Evolutionary conservation across 2,797 vertebrate species (phyloP).

Genomic region (Morelia viridis): DNA sequence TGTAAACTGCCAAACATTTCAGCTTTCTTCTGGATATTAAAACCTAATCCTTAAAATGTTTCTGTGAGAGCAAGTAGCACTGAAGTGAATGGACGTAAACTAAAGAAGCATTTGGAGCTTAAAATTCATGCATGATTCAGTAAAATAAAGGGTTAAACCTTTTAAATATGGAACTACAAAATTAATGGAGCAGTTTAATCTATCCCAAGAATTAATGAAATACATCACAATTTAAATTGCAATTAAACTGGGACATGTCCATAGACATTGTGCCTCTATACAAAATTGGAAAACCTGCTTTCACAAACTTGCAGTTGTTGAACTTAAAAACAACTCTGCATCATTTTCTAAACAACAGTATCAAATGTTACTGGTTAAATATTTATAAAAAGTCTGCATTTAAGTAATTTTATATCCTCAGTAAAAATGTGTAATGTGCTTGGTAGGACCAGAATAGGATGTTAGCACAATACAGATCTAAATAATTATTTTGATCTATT

Average conservation of each 20-base stretch:
- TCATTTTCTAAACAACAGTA: neutral
- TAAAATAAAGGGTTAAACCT: constrained; percentile 51
- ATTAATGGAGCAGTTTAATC: constrained; percentile 69
- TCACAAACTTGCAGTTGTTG: constrained; percentile 40
- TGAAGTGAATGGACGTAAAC: neutral
- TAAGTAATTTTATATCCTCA: constrained; percentile 35
- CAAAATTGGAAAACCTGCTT: constrained; percentile 24
- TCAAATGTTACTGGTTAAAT: constrained; percentile 44
- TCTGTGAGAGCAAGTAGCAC: neutral
- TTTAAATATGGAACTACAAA: constrained; percentile 60
- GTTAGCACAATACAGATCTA: neutral
- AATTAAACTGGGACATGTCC: constrained; percentile 65
- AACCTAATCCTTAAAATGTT: neutral
- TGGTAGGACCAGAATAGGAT: neutral
- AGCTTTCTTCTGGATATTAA: neutral
- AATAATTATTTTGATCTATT: neutral
- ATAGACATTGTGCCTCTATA: constrained; percentile 48
- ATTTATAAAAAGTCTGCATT: constrained; percentile 36
- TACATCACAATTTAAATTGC: constrained; percentile 59
- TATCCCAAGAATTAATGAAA: constrained; percentile 68
- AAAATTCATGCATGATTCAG: constrained; percentile 38
- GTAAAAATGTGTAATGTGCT: constrained; percentile 18
- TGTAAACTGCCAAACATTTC: neutral
- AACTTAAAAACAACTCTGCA: constrained; percentile 42
- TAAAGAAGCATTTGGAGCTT: constrained; percentile 1